phyloP scores from a whole-genome alignment of 2,888 invertebrate species.

The Drosophila nr. perissopoda region DNA sequence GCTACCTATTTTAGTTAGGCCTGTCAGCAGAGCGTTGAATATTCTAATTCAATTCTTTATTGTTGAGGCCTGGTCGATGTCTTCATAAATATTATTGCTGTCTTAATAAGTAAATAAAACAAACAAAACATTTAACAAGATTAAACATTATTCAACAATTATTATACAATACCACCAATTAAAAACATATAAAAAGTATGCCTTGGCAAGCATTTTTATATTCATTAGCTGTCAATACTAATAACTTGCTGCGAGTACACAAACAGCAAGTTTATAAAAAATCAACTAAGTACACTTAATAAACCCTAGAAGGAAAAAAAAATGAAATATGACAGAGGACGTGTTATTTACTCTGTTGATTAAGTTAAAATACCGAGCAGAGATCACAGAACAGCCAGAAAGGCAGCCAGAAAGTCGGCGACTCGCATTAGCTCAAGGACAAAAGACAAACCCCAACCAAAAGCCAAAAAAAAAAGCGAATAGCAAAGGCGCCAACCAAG shows the following conservation, averaged over 20 bases:
- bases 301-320: constrained; percentile 7
- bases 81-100: neutral
- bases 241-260: constrained; percentile 12
- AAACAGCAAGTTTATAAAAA: constrained; percentile 28
- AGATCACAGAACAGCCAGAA: constrained; percentile 57
- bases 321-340: constrained; percentile 46
- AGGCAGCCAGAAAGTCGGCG: constrained; percentile 46
- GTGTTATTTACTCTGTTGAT: constrained; percentile 78
- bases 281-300: constrained; percentile 11
- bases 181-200: neutral
- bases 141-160: neutral
- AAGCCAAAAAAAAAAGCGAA: constrained; percentile 2
- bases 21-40: neutral
- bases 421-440: constrained; percentile 50
- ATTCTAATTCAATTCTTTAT: neutral
- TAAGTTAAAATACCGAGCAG: constrained; percentile 74
- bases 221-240: constrained; percentile 13
- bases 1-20: neutral
- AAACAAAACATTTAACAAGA: neutral
- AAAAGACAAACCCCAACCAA: constrained; percentile 18
- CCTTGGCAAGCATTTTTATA: neutral
- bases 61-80: accelerated
- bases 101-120: neutral
- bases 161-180: neutral
- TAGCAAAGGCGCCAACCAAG: constrained; percentile 39